Conservation (phyloP, 2,797 vertebrate species). For the Pristis pectinata region DNA sequence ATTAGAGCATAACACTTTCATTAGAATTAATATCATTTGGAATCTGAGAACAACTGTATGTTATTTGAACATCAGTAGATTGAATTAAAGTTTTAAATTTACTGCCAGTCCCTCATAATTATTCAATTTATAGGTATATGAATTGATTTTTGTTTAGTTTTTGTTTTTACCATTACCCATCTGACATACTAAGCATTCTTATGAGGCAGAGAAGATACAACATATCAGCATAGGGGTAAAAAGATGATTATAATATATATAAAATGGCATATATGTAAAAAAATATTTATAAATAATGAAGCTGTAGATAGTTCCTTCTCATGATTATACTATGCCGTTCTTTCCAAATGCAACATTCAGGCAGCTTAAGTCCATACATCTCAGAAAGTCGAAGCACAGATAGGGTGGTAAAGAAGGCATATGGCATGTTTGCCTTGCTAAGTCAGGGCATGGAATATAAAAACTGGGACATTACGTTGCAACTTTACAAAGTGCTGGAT, state of each 20-base stretch:
- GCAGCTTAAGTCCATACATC: background rate
- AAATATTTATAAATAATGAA: background rate
- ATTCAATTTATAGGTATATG: background rate
- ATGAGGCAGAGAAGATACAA: background rate
- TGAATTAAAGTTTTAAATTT: background rate
- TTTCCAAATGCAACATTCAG: background rate
- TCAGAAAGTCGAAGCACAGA: too few species aligned
- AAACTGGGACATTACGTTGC: too few species aligned
- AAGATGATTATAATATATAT: background rate
- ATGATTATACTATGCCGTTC: background rate
- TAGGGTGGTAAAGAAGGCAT: too few species aligned
- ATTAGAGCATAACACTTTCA: background rate
- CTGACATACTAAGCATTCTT: background rate
- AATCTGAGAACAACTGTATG: background rate
- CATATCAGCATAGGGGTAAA: background rate
- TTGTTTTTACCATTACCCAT: background rate
- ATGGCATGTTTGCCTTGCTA: too few species aligned
- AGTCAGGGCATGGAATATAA: too few species aligned
- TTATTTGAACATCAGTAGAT: background rate
- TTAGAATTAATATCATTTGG: background rate
- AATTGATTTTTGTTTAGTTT: background rate
- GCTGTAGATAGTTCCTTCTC: background rate
- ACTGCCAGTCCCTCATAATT: background rate
- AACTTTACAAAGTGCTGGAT: too few species aligned
- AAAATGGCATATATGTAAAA: too few species aligned